These are phyloP conservation scores for Parapristionchus giblindavisi DNA, from an alignment of 2,888 invertebrate species.

Conservation along the genomic window DNA sequence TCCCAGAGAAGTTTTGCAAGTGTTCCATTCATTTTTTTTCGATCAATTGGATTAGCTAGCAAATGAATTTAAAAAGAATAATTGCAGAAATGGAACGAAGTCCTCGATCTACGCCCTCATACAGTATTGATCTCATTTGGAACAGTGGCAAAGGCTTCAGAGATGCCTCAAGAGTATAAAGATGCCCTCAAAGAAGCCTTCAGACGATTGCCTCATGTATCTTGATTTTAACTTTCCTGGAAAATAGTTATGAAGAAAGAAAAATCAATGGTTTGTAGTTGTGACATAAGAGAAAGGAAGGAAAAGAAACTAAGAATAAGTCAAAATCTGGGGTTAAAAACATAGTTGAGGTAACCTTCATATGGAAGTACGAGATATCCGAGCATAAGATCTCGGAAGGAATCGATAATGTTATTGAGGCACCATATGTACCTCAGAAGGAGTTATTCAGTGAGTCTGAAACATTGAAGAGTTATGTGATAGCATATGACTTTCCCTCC, in stretches of 20 bases:
- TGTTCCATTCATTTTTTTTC: too few species aligned
- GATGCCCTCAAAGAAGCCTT: slow-evolving; percentile 35
- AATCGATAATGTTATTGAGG: slow-evolving; percentile 28
- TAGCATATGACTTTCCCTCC: not conserved
- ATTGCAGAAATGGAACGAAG: slow-evolving; percentile 1
- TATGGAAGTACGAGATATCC: slow-evolving; percentile 38
- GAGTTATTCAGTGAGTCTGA: slow-evolving; percentile 32
- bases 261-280: not conserved
- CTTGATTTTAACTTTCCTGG: too few species aligned
- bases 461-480: slow-evolving; percentile 42
- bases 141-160: slow-evolving; percentile 10
- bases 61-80: too few species aligned
- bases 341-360: slow-evolving; percentile 34
- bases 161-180: slow-evolving; percentile 31
- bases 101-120: slow-evolving; percentile 11
- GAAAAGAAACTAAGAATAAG: too few species aligned
- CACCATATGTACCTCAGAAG: slow-evolving; percentile 38
- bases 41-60: too few species aligned
- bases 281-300: too few species aligned
- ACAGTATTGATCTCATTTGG: slow-evolving; percentile 37
- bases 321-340: too few species aligned
- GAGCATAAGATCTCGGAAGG: slow-evolving; percentile 28
- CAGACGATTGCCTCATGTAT: slow-evolving; percentile 35
- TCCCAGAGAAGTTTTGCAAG: too few species aligned
- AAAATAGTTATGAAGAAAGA: too few species aligned